Evolutionary conservation across 2,113 vertebrate genomes (phyloP), one percentile per base, ranked within the genome.

Genomic region (Calyptommatus sinebrachiatus): DNA sequence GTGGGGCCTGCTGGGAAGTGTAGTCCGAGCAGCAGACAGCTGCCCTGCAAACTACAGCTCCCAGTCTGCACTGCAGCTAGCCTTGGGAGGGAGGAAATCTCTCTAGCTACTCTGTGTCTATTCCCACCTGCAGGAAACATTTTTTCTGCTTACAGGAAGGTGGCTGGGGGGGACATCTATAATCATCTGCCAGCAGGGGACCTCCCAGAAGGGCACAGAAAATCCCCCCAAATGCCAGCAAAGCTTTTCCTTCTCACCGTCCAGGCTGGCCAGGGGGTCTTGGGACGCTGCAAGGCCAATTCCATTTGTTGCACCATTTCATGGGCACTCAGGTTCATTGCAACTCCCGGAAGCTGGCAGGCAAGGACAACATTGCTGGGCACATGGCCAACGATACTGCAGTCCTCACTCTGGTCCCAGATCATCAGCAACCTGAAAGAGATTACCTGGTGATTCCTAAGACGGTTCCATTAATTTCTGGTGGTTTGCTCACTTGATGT

Each of bases 351-450:
- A 10, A 81, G 63, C 4, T 57, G 20, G 79, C 79, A 81, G 26
- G 63, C 22, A n/a, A 81, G 53, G 63, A 81, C 29, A 65, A 75
- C 72, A 1, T 35, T 61, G 18, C 63, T 61, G 26, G 79, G 65
- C 65, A 75, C 66, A 65, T 20, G 3, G 50, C 12, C 7, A 10
- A 72, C 31, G 45, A 74, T 5, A 2, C 29, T 61, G 65, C 79
- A 81, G 26, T 18, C 2, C 9, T 26, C 65, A 2, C 72, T 81
- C 72, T 69, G 8, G n/a, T 81, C 72, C 79, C 50, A 75, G 2
- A 81, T n/a, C 0, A 81, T 46, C 65, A 81, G 12, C 50, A 68
- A 65, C 12, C 79, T 81, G 79, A 11, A 69, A 61, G 50, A 31
- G 67, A 21, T 28, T 8, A 20, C 1, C 31, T 31, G 66, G 29